These are phyloP conservation scores for Hippopotamyrus pictus DNA, from an alignment of 2,797 vertebrate genomes.

Conservation along the genomic window DNA sequence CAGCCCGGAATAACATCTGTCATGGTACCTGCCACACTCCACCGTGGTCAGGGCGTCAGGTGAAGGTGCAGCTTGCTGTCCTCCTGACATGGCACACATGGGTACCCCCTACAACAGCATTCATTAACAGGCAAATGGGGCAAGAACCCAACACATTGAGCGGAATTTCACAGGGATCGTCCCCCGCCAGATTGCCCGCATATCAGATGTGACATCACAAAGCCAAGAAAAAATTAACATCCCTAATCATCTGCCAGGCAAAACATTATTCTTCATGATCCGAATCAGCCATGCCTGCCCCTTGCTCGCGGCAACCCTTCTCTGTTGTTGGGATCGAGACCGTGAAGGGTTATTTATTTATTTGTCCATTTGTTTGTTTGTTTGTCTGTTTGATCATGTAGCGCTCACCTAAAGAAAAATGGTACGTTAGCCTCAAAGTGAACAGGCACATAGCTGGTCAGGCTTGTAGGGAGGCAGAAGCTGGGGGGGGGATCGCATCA, in stretches of 20 bases:
- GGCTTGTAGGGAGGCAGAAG: conserved; percentile 33
- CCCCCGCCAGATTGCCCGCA: conserved; percentile 61
- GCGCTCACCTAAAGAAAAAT: conserved; percentile 56
- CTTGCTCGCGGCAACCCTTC: conserved; percentile 47
- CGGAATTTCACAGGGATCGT: conserved; percentile 53
- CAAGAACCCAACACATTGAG: conserved; percentile 61
- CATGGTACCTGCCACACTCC: conserved; percentile 59
- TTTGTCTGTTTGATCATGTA: conserved; percentile 58
- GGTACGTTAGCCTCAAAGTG: conserved; percentile 59
- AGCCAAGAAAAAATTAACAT: conserved; percentile 62
- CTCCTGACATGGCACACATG: conserved; percentile 67
- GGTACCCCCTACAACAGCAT: conserved; percentile 66
- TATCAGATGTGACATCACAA: conserved; percentile 64
- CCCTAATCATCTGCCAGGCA: conserved; percentile 70
- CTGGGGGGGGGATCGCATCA: conserved; percentile 30
- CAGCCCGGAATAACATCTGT: conserved; percentile 65
- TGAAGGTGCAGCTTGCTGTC: conserved; percentile 63
- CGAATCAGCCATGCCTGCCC: conserved; percentile 65
- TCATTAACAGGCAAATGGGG: conserved; percentile 73
- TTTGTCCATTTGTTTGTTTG: conserved; percentile 21
- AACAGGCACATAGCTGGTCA: conserved; percentile 54
- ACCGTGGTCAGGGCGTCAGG: conserved; percentile 60
- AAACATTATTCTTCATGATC: conserved; percentile 75
- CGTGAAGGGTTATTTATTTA: conserved; percentile 45
- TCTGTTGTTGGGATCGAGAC: conserved; percentile 49